These are phyloP conservation scores for Parnassius smintheus DNA, from an alignment of 2,888 invertebrate genomes.

Conservation along the genomic window DNA sequence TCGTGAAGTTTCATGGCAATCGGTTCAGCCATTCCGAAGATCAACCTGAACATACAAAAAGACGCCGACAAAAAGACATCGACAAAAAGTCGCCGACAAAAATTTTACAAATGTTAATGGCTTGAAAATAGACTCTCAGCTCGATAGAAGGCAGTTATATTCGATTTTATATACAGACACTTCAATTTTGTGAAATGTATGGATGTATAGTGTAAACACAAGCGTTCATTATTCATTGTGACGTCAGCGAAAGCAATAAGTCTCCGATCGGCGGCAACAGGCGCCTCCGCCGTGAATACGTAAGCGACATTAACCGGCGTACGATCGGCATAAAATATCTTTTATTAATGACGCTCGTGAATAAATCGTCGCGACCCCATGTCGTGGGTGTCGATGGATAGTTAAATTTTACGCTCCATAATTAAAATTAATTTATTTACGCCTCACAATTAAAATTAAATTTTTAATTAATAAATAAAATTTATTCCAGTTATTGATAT, in stretches of 20 bases:
- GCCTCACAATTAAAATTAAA: background rate
- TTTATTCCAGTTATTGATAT: too few species aligned
- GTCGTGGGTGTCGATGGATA: slow-evolving; percentile 4
- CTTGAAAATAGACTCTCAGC: too few species aligned
- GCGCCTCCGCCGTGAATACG: slow-evolving; percentile 14
- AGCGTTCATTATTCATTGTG: slow-evolving; percentile 25
- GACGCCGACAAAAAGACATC: too few species aligned
- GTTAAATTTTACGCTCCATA: slow-evolving; percentile 8
- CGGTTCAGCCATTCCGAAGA: too few species aligned
- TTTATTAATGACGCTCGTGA: background rate
- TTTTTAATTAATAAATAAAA: background rate
- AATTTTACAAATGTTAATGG: too few species aligned
- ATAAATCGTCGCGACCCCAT: slow-evolving; percentile 7
- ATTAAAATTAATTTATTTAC: slow-evolving; percentile 6
- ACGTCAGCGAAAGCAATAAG: slow-evolving; percentile 23
- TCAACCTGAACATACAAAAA: too few species aligned
- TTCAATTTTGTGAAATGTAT: too few species aligned
- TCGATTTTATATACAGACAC: too few species aligned
- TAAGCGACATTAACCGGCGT: slow-evolving; percentile 3
- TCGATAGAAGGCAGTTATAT: too few species aligned
- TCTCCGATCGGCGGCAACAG: slow-evolving; percentile 9
- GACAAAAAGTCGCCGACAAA: too few species aligned
- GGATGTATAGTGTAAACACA: background rate
- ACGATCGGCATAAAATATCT: slow-evolving; percentile 7
- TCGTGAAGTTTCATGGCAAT: too few species aligned